Conservation (phyloP, 2,797 vertebrate species). For the Ceyx erithaca region DNA sequence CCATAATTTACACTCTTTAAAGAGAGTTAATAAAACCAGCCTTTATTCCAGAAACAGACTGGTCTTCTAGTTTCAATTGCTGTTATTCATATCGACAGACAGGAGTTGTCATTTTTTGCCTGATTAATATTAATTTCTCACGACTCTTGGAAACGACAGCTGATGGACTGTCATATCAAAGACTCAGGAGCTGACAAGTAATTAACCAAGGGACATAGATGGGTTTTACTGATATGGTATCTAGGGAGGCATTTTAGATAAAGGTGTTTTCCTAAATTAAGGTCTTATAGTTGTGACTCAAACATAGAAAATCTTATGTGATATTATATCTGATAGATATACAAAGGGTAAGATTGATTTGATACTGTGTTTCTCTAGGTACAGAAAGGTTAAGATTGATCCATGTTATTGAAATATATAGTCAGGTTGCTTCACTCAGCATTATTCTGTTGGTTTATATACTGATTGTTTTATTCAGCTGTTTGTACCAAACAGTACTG, state of each 20-base stretch:
- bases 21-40: not conserved
- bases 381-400: not conserved
- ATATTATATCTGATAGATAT: not conserved
- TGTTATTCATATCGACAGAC: not conserved
- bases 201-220: not conserved
- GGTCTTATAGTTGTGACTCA: not conserved
- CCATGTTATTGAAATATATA: not conserved
- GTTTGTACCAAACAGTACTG: not conserved
- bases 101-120: conserved; percentile 13
- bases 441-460: not conserved
- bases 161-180: conserved; percentile 43
- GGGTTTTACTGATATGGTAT: not conserved
- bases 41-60: conserved; percentile 16
- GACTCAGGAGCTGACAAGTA: not conserved
- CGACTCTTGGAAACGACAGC: conserved; percentile 14
- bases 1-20: not conserved
- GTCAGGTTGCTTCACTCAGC: not conserved
- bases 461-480: not conserved
- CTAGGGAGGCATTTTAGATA: not conserved
- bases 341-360: not conserved
- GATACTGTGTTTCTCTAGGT: not conserved
- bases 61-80: conserved; percentile 12
- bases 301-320: not conserved
- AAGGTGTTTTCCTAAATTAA: not conserved
- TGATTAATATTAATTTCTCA: conserved; percentile 28